Base-by-base conservation (phyloP, 35 echinoderm and acorn worm species). In the Amphiura filiformis region DNA sequence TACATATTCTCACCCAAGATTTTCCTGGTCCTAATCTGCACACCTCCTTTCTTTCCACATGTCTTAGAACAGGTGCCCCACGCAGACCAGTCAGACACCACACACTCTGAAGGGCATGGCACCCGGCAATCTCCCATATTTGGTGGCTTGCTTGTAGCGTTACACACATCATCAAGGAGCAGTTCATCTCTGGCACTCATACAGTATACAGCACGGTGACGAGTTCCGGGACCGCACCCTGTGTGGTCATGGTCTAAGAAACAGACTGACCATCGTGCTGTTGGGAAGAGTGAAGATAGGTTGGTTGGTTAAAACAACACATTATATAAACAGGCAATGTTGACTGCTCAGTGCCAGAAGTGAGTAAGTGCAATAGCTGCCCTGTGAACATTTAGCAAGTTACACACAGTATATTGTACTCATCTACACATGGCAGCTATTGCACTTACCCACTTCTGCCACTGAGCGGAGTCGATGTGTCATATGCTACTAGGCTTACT, bases 51-150 rank as follows among this genome's bases (percentile, higher is more conserved):
- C 37, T 91, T 88, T 13, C 96, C 96, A 52, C 96, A 98, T 0
- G 92, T 88, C 70, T 84, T 84, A 15, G 96, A 94, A 39, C 96
- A 98, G 0, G 82, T n/a, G 5, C 87, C 80, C 96, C 96, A 98
- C 36, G 92, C 83, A 0, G 96, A 82, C 96, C 96, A 98, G 61
- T 98, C 92, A 9, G 92, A 94, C 14, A 98, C 84, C 11, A 92
- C 93, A 39, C 96, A 98, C 0, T 98, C 92, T 31, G 83, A 86
- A 9, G 96, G 92, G 36, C 96, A 98, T 0, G 96, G 96, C 15
- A 92, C 79, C 3, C 56, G 52, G 49, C 96, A 98, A 0, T 79
- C 42, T 31, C 88, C 89, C 36, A 77, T 56, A 0, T 40, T 12
- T 4, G 40, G 38, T 64, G 96, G 96, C 36, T 90, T 80, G 0